Conservation (phyloP, 2,797 vertebrate genomes). For the Limnodromus scolopaceus region DNA sequence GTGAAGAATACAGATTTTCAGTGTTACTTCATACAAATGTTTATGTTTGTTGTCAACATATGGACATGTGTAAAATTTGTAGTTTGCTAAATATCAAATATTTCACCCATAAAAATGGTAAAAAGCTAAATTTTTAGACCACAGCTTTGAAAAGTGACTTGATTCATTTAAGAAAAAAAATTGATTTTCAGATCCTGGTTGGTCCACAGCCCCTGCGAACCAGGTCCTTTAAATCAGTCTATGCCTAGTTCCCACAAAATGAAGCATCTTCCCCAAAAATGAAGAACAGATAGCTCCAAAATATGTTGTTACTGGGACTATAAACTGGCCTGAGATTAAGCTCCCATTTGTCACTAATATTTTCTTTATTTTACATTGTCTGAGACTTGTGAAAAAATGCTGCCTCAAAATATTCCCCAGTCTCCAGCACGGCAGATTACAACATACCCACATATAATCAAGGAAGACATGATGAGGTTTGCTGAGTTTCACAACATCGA, state of each 20-base stretch:
- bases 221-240: not conserved
- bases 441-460: not conserved
- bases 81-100: not conserved
- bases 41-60: slow-evolving; percentile 40
- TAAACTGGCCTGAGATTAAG: not conserved
- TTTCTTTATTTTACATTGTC: not conserved
- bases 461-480: not conserved
- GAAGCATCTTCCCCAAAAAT: not conserved
- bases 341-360: not conserved
- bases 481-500: not conserved
- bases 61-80: not conserved
- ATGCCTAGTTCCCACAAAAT: not conserved
- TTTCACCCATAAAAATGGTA: not conserved
- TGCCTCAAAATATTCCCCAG: not conserved
- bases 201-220: not conserved
- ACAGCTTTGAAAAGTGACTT: not conserved
- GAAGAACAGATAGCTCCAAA: not conserved
- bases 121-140: not conserved
- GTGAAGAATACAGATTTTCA: slow-evolving; percentile 25
- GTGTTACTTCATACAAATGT: not conserved
- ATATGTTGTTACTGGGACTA: not conserved
- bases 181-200: not conserved
- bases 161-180: not conserved
- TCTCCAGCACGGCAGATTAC: not conserved
- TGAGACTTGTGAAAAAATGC: not conserved